Percentiles rank a stretch among this genome's conserved stretches.
Evolutionary conservation across 2,113 vertebrate genomes (phyloP).

Genomic region (Silurus asotus): DNA sequence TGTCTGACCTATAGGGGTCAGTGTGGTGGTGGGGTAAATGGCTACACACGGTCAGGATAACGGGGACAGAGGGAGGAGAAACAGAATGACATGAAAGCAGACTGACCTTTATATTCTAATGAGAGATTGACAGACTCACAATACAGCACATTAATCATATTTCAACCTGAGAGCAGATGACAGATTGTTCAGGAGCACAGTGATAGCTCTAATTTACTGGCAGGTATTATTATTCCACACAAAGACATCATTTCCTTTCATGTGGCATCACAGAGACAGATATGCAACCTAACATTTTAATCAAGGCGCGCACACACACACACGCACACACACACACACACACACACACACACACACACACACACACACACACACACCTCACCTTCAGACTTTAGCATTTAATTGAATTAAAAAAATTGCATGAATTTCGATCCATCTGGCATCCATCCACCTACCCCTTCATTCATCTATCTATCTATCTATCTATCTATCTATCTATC

Average conservation of each 20-base stretch:
- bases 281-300: slow-evolving; percentile 50
- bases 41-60: slow-evolving; percentile 61
- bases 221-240: slow-evolving; percentile 39
- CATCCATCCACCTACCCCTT: not conserved
- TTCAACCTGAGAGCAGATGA: slow-evolving; percentile 44
- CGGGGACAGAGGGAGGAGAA: slow-evolving; percentile 37
- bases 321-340: not conserved
- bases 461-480: not conserved
- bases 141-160: slow-evolving; percentile 48
- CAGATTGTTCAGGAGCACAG: slow-evolving; percentile 23
- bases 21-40: slow-evolving; percentile 81
- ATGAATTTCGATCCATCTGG: too few species aligned
- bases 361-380: slow-evolving; percentile 6
- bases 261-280: slow-evolving; percentile 32
- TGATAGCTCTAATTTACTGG: slow-evolving; percentile 46
- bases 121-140: slow-evolving; percentile 51
- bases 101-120: slow-evolving; percentile 56
- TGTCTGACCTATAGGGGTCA: slow-evolving; percentile 82
- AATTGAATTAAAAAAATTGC: slow-evolving; percentile 3
- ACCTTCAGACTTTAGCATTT: slow-evolving; percentile 32
- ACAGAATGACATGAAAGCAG: slow-evolving; percentile 28
- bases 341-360: not conserved
- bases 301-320: slow-evolving; percentile 41
- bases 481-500: too few species aligned
- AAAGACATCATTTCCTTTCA: slow-evolving; percentile 36